These are phyloP conservation scores for Columbina picui DNA, from an alignment of 2,113 vertebrate genomes.

Conservation along the genomic window DNA sequence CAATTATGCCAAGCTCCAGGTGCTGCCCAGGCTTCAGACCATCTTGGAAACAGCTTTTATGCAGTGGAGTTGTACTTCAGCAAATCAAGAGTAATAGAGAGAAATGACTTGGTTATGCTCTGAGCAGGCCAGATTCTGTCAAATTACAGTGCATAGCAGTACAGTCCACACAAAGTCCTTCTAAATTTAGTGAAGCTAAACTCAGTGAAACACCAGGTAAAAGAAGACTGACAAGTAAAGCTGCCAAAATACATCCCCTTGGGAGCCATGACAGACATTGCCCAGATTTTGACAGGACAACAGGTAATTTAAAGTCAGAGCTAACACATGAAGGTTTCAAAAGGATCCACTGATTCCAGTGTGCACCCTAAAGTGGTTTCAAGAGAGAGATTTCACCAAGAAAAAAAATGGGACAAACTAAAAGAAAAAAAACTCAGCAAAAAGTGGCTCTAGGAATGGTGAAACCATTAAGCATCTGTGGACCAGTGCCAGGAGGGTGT, in stretches of 20 bases:
- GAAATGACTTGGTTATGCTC: neutral
- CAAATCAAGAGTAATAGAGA: neutral
- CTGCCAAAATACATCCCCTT: neutral
- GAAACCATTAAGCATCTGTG: neutral
- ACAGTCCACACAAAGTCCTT: neutral
- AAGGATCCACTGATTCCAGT: neutral
- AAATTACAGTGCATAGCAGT: neutral
- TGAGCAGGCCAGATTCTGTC: neutral
- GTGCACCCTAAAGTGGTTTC: neutral
- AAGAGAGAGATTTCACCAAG: neutral
- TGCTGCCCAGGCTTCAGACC: neutral
- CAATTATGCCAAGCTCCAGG: neutral
- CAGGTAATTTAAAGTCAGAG: neutral
- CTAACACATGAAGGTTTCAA: neutral
- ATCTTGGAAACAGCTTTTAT: neutral
- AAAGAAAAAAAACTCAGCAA: neutral
- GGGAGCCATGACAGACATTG: neutral
- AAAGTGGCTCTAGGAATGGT: neutral
- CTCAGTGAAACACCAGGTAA: neutral
- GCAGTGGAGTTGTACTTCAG: neutral
- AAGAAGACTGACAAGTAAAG: neutral
- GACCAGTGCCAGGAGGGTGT: fast-evolving
- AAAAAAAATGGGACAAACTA: neutral
- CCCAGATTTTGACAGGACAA: neutral
- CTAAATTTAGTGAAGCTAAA: neutral